A percentile compares a stretch with the other conserved stretches of the same genome.
These are phyloP conservation scores for Oscheius sp. DNA, from an alignment of 2,888 invertebrate genomes.

Conservation along the genomic window DNA sequence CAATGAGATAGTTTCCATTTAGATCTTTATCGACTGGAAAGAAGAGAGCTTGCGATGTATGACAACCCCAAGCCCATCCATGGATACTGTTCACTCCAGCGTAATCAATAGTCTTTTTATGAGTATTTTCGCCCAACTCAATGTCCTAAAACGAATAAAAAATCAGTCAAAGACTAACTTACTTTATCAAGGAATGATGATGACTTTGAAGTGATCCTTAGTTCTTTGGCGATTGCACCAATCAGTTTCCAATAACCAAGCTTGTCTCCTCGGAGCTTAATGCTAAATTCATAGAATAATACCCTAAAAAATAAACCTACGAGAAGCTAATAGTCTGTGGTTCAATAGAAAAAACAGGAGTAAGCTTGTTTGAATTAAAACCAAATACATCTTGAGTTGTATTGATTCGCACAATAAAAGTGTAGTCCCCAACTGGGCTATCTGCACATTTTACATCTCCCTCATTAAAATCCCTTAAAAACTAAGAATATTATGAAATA, in stretches of 20 bases:
- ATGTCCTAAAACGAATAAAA: background rate
- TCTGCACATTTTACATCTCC: conserved; percentile 31
- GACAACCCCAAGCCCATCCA: conserved; percentile 13
- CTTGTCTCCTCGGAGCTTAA: background rate
- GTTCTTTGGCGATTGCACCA: background rate
- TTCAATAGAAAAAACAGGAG: conserved; percentile 25
- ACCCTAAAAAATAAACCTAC: background rate
- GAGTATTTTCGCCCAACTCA: background rate
- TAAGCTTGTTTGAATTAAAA: conserved; percentile 1
- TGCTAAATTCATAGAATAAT: background rate
- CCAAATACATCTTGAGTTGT: conserved; percentile 22
- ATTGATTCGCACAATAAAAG: conserved; percentile 31
- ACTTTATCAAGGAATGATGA: background rate
- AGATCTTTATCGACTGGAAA: background rate
- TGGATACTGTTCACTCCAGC: conserved; percentile 24
- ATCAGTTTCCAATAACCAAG: background rate
- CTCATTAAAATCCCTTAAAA: conserved; percentile 7
- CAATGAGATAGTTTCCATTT: conserved; percentile 30
- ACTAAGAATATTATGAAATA: background rate
- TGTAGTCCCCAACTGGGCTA: conserved; percentile 33
- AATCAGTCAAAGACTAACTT: background rate
- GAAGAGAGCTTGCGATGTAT: conserved; percentile 5
- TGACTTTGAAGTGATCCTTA: background rate
- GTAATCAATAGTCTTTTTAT: conserved; percentile 24
- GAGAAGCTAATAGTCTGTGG: background rate